Conservation (phyloP, 2,113 vertebrate species). For the Phalacrocorax aristotelis region DNA sequence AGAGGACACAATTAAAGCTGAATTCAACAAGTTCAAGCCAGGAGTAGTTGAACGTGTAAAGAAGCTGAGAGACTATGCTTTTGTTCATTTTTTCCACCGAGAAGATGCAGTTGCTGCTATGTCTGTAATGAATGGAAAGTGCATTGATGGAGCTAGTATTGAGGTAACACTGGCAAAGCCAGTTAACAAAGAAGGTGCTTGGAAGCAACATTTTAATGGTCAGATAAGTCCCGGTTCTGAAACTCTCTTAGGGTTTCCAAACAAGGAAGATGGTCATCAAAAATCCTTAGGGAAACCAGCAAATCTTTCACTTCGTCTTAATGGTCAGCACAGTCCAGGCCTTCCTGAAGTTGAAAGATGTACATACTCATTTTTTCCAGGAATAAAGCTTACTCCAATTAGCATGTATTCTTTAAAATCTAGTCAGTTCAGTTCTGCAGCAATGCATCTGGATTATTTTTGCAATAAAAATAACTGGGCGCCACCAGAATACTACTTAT, state of each 20-base stretch:
- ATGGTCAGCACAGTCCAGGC: conserved; percentile 74
- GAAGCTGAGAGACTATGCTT: conserved; percentile 93
- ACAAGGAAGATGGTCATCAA: conserved; percentile 73
- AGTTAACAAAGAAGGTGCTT: conserved; percentile 77
- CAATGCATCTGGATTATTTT: conserved; percentile 88
- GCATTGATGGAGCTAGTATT: conserved; percentile 87
- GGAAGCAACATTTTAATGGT: conserved; percentile 76
- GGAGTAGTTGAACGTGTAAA: conserved; percentile 92
- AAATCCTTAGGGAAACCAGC: conserved; percentile 66
- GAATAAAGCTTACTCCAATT: conserved; percentile 82
- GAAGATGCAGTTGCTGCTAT: conserved; percentile 88
- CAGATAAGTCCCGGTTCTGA: conserved; percentile 74
- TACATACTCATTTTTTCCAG: conserved; percentile 81
- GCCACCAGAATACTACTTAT: conserved; percentile 89
- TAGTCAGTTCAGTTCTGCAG: conserved; percentile 86
- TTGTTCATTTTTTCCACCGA: conserved; percentile 90
- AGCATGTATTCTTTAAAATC: conserved; percentile 85
- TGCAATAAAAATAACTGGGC: conserved; percentile 89
- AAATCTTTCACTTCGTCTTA: conserved; percentile 68
- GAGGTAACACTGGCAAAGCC: conserved; percentile 93
- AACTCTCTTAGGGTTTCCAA: conserved; percentile 68
- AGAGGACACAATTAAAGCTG: conserved; percentile 86
- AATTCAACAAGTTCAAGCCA: conserved; percentile 89
- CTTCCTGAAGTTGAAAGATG: conserved; percentile 74
- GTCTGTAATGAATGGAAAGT: conserved; percentile 84